Conservation (phyloP, 2,888 invertebrate genomes). For the Apamea sordens region DNA sequence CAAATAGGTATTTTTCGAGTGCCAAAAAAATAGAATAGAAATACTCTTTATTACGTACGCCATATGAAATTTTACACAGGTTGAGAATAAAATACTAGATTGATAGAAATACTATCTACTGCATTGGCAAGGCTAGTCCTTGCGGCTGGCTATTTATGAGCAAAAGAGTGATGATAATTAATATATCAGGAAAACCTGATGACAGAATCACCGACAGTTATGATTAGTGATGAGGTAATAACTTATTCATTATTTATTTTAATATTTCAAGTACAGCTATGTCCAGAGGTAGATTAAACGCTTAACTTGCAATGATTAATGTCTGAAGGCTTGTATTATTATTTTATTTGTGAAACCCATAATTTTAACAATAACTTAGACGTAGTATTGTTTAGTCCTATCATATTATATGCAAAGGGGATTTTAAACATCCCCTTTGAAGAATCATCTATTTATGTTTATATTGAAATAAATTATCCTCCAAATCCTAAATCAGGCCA, state of each 20-base stretch:
- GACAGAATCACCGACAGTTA: neutral
- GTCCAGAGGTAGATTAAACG: too few species aligned
- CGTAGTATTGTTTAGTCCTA: neutral
- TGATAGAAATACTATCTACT: neutral
- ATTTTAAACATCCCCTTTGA: neutral
- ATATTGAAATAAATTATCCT: neutral
- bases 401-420: neutral
- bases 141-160: neutral
- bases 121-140: neutral
- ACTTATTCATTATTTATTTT: neutral
- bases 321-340: neutral
- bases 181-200: neutral
- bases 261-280: neutral
- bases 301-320: neutral
- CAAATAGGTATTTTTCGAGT: neutral
- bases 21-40: neutral
- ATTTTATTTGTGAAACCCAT: neutral
- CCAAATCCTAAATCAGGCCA: conserved; percentile 16
- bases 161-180: neutral
- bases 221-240: neutral
- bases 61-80: neutral
- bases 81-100: neutral
- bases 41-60: neutral
- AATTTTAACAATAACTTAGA: neutral
- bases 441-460: neutral